Conservation (phyloP, 2,888 invertebrate species). For the Adela reaumurella region DNA sequence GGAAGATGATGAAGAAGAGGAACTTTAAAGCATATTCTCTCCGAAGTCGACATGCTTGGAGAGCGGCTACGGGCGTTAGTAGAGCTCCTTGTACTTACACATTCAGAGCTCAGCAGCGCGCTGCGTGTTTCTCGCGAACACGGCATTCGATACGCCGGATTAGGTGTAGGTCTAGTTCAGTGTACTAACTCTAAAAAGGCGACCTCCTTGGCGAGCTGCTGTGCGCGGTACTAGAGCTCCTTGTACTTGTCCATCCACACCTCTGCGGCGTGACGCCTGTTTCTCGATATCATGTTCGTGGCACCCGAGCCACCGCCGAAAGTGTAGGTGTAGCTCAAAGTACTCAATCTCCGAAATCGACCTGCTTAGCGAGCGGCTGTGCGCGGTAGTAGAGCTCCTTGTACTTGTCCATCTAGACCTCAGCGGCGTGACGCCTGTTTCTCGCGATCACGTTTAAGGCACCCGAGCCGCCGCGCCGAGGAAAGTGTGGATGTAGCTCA, state of each 20-base stretch:
- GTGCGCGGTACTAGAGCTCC: slow-evolving; percentile 90
- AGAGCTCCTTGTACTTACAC: no score
- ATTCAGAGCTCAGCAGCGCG: no score
- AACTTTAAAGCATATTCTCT: no score
- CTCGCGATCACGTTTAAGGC: slow-evolving; percentile 94
- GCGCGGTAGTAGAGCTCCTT: slow-evolving; percentile 94
- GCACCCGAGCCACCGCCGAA: slow-evolving; percentile 98
- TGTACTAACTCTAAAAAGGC: slow-evolving; percentile 88
- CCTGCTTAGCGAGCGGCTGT: slow-evolving; percentile 84
- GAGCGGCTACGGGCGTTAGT: no score
- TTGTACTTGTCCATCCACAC: slow-evolving; percentile 99
- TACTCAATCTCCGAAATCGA: slow-evolving; percentile 88
- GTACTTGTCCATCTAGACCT: slow-evolving; percentile 99
- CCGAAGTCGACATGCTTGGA: no score
- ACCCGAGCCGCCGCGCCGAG: slow-evolving; percentile 96
- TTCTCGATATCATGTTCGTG: slow-evolving; percentile 92
- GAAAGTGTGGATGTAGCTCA: slow-evolving; percentile 96
- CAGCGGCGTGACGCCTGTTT: slow-evolving; percentile 94
- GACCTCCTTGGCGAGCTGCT: slow-evolving; percentile 84
- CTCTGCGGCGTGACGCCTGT: slow-evolving; percentile 94
- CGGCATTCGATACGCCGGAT: no score
- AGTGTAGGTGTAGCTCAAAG: no score
- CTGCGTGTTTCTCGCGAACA: no score
- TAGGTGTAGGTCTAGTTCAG: no score
- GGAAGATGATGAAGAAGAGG: no score